Percentiles rank a stretch among this genome's conserved stretches.
Evolutionary conservation across 2,888 invertebrate species (phyloP).

Genomic region (Mylabris sibirica): DNA sequence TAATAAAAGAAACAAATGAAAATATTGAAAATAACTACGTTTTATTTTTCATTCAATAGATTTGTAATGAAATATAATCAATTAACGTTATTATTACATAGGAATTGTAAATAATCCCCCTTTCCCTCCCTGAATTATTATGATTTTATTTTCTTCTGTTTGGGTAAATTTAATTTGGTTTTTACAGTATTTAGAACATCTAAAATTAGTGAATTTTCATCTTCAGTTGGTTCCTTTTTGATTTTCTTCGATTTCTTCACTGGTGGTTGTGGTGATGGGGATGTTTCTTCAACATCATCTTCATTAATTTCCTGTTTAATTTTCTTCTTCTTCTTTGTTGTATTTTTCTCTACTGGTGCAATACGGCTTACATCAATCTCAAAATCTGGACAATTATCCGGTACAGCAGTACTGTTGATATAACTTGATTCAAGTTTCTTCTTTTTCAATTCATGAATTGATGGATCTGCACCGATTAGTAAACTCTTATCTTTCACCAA

Average conservation of each 20-base stretch:
- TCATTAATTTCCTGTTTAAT: conserved; percentile 18
- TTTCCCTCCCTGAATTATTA: too few relatives aligned
- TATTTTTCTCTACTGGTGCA: background rate
- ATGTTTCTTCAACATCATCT: conserved; percentile 1
- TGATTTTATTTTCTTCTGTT: conserved; percentile 16
- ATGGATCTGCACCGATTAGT: background rate
- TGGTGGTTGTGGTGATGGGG: background rate
- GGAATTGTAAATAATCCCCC: too few relatives aligned
- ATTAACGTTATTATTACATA: background rate
- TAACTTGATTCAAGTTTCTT: conserved; percentile 17
- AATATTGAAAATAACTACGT: conserved; percentile 21
- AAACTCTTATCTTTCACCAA: background rate
- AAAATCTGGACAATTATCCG: conserved; percentile 25
- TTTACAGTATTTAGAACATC: conserved; percentile 24
- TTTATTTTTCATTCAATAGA: background rate
- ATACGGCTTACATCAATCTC: conserved; percentile 29
- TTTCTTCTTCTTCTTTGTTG: conserved; percentile 26
- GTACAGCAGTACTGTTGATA: conserved; percentile 31
- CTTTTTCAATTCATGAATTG: conserved; percentile 1
- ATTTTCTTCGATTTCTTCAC: conserved; percentile 23
- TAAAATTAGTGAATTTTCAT: conserved; percentile 12
- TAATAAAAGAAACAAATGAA: conserved; percentile 18
- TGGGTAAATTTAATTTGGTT: conserved; percentile 7
- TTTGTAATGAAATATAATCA: conserved; percentile 1
- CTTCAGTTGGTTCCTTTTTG: conserved; percentile 9